Conservation (phyloP, 2,113 vertebrate genomes). For the Herpetotheres cachinnans region DNA sequence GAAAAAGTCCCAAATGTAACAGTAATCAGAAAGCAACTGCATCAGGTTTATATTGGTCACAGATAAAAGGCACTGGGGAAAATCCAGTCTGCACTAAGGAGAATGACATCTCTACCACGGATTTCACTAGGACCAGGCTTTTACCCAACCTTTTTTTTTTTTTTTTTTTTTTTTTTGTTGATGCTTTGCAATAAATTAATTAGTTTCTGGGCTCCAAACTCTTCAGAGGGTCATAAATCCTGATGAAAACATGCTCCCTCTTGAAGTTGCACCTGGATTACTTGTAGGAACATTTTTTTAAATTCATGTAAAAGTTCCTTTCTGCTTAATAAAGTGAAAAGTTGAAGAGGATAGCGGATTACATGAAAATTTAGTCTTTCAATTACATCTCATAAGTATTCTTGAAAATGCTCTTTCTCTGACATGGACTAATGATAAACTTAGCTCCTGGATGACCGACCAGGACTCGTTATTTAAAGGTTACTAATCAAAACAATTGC, state of each 20-base stretch:
- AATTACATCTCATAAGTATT: not conserved
- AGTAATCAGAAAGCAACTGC: not conserved
- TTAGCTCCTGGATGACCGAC: not conserved
- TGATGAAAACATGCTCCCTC: not conserved
- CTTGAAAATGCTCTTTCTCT: not conserved
- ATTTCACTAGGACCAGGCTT: not conserved
- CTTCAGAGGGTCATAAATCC: slow-evolving; percentile 37
- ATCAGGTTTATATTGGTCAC: not conserved
- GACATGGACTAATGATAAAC: not conserved
- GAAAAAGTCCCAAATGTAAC: not conserved
- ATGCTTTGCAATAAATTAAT: slow-evolving; percentile 10
- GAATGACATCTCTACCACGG: not conserved
- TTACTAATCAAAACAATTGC: not conserved
- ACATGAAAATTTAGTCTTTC: not conserved
- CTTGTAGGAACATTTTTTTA: not conserved
- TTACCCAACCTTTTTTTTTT: not conserved
- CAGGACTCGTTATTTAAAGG: not conserved
- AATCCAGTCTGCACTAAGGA: not conserved
- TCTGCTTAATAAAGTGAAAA: not conserved
- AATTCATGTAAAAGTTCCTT: not conserved
- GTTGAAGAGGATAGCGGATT: not conserved
- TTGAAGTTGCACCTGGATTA: slow-evolving; percentile 51
- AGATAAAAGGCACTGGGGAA: not conserved
- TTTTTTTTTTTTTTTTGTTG: not conserved
- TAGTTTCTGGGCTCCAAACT: not conserved